Evolutionary conservation across 2,888 invertebrate genomes (phyloP), one percentile per base, ranked within the genome.

Genomic region (Tanypteryx hageni): DNA sequence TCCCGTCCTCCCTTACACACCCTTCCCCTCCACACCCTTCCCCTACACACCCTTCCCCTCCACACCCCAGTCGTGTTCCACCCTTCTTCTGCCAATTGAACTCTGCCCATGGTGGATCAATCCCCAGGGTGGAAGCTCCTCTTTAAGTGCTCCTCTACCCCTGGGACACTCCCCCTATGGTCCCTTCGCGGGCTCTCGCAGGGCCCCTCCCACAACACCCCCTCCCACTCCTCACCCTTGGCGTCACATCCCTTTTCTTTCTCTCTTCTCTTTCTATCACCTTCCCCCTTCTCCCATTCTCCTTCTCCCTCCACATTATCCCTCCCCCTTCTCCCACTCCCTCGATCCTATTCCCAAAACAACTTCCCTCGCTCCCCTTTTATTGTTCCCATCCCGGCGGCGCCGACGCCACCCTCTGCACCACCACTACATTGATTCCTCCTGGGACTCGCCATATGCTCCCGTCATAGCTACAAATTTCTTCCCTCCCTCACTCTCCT

Each of bases 341-440:
- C 95, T 95, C 94, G 95, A 95, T 95, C 94, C 95, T 94, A 94
- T 95, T 95, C 95, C 95, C 95, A 95, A 95, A 95, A 95, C 95
- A 94, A 94, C 92, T 94, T 92, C 92, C 92, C 61, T 92, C 93
- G 83, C n/a, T n/a, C 81, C 92, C 82, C 93, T 92, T 13, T 92
- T 92, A 76, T 76, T 58, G 61, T 61, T 61, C 58, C 86, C 61
- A 61, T 86, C 61, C 44, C 27, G 61, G 86, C 86, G 86, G 86
- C 86, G 86, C 58, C 86, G 61, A 44, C 82, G 58, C 27, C 85
- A 85, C 57, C 57, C 85, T 76, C 89, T 44, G 64, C 64, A 61
- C 86, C 64, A 61, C 86, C 86, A 89, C 89, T 89, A 89, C 89
- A 89, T 89, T 89, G 89, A 89, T 89, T 89, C 89, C 89, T 89